A percentile compares a stretch with the other conserved stretches of the same genome.
Conservation (phyloP, 2,888 invertebrate genomes). For the Lasioglossum malachurum region DNA sequence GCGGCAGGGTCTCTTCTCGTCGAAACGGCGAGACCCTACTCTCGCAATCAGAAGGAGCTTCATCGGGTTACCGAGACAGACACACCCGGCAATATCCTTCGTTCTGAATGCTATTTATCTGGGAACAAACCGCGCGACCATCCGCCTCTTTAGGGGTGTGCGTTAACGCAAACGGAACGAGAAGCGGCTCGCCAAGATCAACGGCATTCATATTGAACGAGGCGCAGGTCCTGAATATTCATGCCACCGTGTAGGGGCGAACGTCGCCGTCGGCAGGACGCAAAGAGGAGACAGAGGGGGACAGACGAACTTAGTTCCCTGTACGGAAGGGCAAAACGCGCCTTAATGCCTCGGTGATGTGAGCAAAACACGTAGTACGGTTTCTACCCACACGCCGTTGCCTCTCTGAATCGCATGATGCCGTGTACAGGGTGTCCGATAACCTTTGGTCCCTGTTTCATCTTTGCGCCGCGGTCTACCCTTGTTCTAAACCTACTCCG, state of each 20-base stretch:
- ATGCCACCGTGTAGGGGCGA: slow-evolving; percentile 77
- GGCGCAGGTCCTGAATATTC: slow-evolving; percentile 82
- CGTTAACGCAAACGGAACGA: slow-evolving; percentile 76
- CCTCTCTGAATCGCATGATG: slow-evolving; percentile 52
- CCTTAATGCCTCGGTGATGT: slow-evolving; percentile 72
- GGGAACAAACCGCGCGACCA: slow-evolving; percentile 58
- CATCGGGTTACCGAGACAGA: slow-evolving; percentile 36
- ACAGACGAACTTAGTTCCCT: slow-evolving; percentile 66
- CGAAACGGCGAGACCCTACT: neutral
- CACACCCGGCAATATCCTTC: slow-evolving; percentile 53
- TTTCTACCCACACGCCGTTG: slow-evolving; percentile 56
- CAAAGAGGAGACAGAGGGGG: slow-evolving; percentile 56
- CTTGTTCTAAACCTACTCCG: slow-evolving; percentile 30
- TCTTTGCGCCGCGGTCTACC: slow-evolving; percentile 12
- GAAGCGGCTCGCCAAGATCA: slow-evolving; percentile 80
- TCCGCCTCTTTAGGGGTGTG: slow-evolving; percentile 60
- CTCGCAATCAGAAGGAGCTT: slow-evolving; percentile 44
- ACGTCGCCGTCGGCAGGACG: slow-evolving; percentile 60
- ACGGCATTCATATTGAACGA: slow-evolving; percentile 83
- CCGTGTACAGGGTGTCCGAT: slow-evolving; percentile 66
- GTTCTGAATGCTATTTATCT: slow-evolving; percentile 70
- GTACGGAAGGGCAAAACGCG: slow-evolving; percentile 73
- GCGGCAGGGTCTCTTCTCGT: neutral
- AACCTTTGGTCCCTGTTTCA: slow-evolving; percentile 54
- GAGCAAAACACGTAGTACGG: slow-evolving; percentile 76